Base-by-base conservation (phyloP, 1,140 invertebrate species). In the Argopecten irradians region DNA sequence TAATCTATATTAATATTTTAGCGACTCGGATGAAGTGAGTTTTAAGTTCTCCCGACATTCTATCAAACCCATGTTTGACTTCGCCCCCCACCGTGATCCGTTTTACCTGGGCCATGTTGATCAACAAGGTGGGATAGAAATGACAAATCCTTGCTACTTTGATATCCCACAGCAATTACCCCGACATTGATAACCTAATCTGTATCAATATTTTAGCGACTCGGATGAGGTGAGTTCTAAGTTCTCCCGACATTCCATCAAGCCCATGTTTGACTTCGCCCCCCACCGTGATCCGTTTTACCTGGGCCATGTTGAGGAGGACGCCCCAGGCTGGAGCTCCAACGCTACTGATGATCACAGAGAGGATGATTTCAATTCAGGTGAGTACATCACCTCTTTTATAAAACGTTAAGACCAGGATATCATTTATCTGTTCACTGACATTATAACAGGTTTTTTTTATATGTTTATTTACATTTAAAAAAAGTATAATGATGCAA, bases 191-290 rank as follows among this genome's bases (percentile, higher is more conserved):
- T n/a, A n/a, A n/a, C n/a, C n/a, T n/a, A 39, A 46, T 46, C 3
- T 46, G 13, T 71, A 0, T 28, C 16, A 7, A 8, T 71, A 28
- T 28, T 28, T 28, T 11, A 71, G 55, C 28, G 55, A 71, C 55
- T 71, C 55, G 13, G 55, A 71, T 71, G 55, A 71, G 5, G 55
- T 71, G 2, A 71, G 55, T 71, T 71, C 55, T 16, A 71, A 71
- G n/a, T 71, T 71, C 55, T 71, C 55, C 55, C 55, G 55, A 7
- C 55, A 71, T 71, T 71, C 55, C n/a, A 71, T 71, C n/a, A 71
- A 71, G 11, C 55, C 55, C 7, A 71, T 71, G 55, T 71, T 71
- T 71, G 55, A 71, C 55, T 71, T 71, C 16, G 55, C 55, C 0
- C 55, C 55, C 16, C 55, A 71, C 28, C 55, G 55, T 28, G 55